Conservation (phyloP, 2,113 vertebrate genomes). For the Tretioscincus oriximinensis region DNA sequence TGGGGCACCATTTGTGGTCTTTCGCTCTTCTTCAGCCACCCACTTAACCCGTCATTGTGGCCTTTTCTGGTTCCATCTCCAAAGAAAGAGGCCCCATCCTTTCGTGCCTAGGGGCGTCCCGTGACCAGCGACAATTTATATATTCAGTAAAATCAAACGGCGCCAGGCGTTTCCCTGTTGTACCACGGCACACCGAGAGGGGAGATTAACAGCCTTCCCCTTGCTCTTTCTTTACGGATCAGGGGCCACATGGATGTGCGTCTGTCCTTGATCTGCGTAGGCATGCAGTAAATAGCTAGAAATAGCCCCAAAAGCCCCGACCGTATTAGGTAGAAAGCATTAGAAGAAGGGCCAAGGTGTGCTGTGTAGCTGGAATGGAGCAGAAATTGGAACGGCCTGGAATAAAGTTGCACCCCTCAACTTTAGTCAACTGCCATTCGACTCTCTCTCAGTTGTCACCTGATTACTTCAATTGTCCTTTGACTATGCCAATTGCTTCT, state of each 20-base stretch:
- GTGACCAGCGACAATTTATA: not conserved
- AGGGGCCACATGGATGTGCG: not conserved
- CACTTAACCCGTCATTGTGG: too few species aligned
- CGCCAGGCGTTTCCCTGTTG: not conserved
- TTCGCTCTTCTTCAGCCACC: too few species aligned
- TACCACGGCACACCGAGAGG: not conserved
- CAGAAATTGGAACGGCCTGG: too few species aligned
- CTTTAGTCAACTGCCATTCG: too few species aligned
- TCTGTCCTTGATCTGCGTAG: not conserved
- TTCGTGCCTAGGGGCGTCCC: not conserved
- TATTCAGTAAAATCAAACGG: too few species aligned
- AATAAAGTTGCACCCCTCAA: too few species aligned
- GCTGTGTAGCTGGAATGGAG: not conserved
- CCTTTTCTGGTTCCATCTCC: not conserved
- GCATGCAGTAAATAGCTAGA: not conserved
- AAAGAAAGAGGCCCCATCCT: too few species aligned
- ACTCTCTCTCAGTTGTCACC: too few species aligned
- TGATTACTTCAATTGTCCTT: not conserved
- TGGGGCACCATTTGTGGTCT: not conserved
- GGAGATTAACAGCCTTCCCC: too few species aligned
- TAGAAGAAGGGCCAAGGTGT: too few species aligned
- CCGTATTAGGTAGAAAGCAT: not conserved
- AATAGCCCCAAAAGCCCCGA: not conserved
- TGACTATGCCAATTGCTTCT: too few species aligned
- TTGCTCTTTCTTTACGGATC: too few species aligned